A percentile compares a stretch with the other conserved stretches of the same genome.
Evolutionary conservation across 2,113 vertebrate species (phyloP).

Genomic region (Neolamprologus brichardi): DNA sequence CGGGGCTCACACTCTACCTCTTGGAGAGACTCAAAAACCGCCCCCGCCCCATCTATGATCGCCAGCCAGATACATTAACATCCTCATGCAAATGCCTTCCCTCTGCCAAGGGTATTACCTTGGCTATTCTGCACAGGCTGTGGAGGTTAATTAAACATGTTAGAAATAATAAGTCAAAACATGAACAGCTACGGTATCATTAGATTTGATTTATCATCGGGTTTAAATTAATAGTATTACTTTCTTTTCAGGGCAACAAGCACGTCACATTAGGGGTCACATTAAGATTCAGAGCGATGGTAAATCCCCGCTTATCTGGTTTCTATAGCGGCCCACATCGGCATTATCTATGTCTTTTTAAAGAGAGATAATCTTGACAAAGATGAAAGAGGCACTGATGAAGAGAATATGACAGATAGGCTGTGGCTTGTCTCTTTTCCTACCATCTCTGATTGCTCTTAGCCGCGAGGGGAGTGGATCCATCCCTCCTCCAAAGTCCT

Average conservation of each 20-base stretch:
- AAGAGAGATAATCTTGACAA: background rate
- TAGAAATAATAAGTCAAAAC: background rate
- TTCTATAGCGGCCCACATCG: background rate
- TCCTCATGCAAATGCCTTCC: background rate
- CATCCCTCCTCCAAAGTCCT: constrained; percentile 8
- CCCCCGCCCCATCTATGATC: background rate
- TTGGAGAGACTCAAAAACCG: background rate
- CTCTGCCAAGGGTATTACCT: constrained; percentile 12
- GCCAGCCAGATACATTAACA: constrained; percentile 2
- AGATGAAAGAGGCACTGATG: constrained; percentile 9
- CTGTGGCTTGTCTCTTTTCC: background rate
- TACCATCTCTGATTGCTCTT: background rate
- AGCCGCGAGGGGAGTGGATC: constrained; percentile 5
- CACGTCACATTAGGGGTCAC: background rate
- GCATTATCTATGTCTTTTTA: background rate
- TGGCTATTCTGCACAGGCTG: background rate
- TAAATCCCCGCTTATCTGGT: background rate
- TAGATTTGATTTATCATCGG: background rate
- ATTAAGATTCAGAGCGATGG: background rate
- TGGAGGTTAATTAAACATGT: background rate
- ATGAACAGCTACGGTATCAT: background rate
- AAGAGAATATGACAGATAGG: background rate
- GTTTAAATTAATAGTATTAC: background rate
- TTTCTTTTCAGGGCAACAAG: background rate
- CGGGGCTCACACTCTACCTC: background rate